A percentile compares a stretch with the other conserved stretches of the same genome.
Evolutionary conservation across 2,113 vertebrate species (phyloP).

Genomic region (Aldabrachelys gigantea): DNA sequence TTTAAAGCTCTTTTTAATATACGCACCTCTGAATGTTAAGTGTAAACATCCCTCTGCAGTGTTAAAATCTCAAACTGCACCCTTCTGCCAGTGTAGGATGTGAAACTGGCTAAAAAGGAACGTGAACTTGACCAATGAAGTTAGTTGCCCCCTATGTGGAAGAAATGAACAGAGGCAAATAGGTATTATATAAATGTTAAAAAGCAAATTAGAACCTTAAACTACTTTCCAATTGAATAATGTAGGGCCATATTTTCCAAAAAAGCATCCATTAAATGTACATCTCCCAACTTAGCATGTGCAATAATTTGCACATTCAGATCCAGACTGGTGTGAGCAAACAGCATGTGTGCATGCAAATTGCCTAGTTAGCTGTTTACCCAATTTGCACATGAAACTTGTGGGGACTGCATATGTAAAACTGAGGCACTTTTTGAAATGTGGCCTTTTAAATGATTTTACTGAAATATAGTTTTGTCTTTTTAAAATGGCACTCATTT

Average conservation of each 20-base stretch:
- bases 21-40: not conserved
- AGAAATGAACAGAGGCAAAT: not conserved
- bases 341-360: slow-evolving; percentile 12
- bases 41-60: not conserved
- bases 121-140: not conserved
- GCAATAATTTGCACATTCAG: slow-evolving; percentile 16
- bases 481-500: slow-evolving; percentile 55
- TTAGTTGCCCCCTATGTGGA: not conserved
- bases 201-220: not conserved
- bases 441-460: not conserved
- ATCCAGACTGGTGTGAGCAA: not conserved
- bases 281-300: not conserved
- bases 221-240: slow-evolving; percentile 28
- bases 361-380: slow-evolving; percentile 26
- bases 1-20: not conserved
- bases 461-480: not conserved
- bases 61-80: not conserved
- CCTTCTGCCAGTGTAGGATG: not conserved
- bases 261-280: not conserved
- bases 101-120: not conserved
- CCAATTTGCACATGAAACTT: slow-evolving; percentile 39
- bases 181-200: not conserved
- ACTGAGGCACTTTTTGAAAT: not conserved
- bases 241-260: not conserved
- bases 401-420: slow-evolving; percentile 7